Percentiles rank a stretch among this genome's conserved stretches.
Conservation (phyloP, 2,113 vertebrate genomes). For the Trinectes maculatus region DNA sequence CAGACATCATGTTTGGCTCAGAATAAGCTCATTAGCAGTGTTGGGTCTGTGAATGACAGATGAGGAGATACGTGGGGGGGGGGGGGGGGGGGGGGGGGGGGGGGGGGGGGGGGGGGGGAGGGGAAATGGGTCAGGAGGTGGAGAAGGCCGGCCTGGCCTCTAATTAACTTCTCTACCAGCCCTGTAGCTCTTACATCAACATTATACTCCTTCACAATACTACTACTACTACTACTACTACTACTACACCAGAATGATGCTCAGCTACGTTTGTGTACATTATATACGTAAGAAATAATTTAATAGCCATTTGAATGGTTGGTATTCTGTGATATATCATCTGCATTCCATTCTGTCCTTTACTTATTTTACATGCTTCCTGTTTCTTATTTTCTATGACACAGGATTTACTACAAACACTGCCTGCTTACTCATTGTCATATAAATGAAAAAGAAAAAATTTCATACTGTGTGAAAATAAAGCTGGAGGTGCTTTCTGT, state of each 20-base stretch:
- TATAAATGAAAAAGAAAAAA: not conserved
- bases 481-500: conserved; percentile 30
- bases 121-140: conserved; percentile 62
- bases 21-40: conserved; percentile 65
- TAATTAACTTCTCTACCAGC: conserved; percentile 73
- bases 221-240: not conserved
- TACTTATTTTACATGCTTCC: not conserved
- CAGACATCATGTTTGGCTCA: conserved; percentile 49
- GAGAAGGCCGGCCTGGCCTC: conserved; percentile 60
- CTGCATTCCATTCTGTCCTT: not conserved
- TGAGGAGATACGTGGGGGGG: conserved; percentile 20
- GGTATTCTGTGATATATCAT: not conserved
- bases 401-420: conserved; percentile 3
- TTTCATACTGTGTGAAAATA: conserved; percentile 11
- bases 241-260: not conserved
- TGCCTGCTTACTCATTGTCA: conserved; percentile 4
- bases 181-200: conserved; percentile 34
- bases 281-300: too few species aligned
- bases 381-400: conserved; percentile 13
- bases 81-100: conserved; percentile 19
- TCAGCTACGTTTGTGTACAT: not conserved
- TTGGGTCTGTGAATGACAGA: conserved; percentile 56
- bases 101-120: conserved; percentile 26
- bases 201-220: conserved; percentile 9
- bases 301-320: conserved; percentile 21